These are phyloP conservation scores for Peromyscus californicus DNA, from an alignment of 2,113 vertebrate species.

Conservation along the genomic window DNA sequence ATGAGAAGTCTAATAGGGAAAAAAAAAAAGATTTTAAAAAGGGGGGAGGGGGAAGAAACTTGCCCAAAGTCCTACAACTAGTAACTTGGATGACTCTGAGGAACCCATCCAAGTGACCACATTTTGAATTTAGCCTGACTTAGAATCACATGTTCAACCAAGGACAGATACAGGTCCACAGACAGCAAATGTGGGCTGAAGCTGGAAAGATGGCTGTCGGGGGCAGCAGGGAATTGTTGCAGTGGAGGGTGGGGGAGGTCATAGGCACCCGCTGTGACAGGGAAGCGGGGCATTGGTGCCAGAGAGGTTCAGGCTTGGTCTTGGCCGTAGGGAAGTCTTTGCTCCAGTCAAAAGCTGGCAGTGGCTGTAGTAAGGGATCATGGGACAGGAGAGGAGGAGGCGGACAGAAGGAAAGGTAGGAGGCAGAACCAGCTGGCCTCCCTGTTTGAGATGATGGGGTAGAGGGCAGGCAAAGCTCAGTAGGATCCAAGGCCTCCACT, in stretches of 20 bases:
- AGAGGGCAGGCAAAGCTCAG: too few relatives aligned
- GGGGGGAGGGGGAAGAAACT: fast-evolving
- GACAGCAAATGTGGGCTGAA: neutral
- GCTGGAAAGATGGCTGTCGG: neutral
- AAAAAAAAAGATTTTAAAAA: neutral
- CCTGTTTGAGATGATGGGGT: neutral
- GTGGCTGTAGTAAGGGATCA: neutral
- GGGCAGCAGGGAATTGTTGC: neutral
- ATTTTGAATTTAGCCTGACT: slow-evolving; percentile 19
- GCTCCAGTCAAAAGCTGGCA: neutral
- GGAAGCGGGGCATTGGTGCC: neutral
- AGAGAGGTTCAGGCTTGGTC: too few relatives aligned
- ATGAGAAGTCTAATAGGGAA: neutral
- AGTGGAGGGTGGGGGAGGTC: too few relatives aligned
- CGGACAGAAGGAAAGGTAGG: neutral
- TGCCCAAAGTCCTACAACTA: neutral
- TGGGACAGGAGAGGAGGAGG: neutral
- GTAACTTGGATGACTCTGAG: neutral
- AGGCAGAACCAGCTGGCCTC: neutral
- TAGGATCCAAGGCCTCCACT: neutral
- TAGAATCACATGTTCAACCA: neutral
- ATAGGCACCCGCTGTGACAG: neutral
- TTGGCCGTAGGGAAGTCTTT: neutral
- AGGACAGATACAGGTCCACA: neutral
- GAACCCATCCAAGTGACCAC: neutral